Evolutionary conservation across 2,797 vertebrate species (phyloP).

Genomic region (Hydrophis major): DNA sequence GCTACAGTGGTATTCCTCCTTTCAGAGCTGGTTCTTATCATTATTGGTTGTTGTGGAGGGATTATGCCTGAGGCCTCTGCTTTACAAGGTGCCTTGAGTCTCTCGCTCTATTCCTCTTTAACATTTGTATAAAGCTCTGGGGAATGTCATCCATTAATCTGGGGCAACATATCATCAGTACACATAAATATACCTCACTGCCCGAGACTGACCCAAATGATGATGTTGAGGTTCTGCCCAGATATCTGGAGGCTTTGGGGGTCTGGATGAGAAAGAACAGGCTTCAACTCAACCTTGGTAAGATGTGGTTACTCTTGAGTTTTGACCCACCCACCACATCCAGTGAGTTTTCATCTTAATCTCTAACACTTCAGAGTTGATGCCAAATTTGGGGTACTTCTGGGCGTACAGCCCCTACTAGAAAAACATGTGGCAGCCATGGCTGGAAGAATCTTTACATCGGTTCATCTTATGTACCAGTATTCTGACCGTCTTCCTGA

Average conservation of each 20-base stretch:
- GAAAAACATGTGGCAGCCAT: neutral
- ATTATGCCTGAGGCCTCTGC: neutral
- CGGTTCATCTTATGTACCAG: neutral
- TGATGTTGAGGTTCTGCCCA: neutral
- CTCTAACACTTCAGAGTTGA: neutral
- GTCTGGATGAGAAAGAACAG: neutral
- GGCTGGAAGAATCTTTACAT: neutral
- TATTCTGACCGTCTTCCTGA: too few relatives aligned
- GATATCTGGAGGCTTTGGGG: neutral
- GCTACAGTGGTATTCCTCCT: neutral
- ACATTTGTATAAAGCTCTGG: neutral
- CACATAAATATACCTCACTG: neutral
- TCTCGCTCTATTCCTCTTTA: neutral
- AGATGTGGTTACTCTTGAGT: neutral
- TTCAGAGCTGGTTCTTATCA: neutral
- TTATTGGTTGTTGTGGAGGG: neutral
- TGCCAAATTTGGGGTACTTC: neutral
- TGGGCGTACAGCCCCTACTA: neutral
- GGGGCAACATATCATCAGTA: neutral
- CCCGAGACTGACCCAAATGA: neutral
- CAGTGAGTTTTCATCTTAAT: neutral
- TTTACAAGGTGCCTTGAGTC: neutral
- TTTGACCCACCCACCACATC: neutral
- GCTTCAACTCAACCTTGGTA: neutral
- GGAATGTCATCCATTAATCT: neutral